Percentiles rank a stretch among this genome's conserved stretches.
These are phyloP conservation scores for Rhagium mordax DNA, from an alignment of 2,888 invertebrate genomes.

Conservation along the genomic window DNA sequence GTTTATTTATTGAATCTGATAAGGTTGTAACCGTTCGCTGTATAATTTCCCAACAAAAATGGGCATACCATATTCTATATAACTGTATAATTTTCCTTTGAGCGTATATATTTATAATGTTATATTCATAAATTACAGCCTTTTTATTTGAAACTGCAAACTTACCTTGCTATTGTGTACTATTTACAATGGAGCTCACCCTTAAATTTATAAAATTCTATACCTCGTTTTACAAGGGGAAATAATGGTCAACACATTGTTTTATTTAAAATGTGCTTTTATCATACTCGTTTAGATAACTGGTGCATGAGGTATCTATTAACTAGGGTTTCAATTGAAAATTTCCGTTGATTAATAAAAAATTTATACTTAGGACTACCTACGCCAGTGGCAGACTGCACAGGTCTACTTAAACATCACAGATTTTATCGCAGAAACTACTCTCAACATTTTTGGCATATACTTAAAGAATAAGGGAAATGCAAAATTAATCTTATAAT, in stretches of 20 bases:
- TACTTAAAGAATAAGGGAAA: too few relatives aligned
- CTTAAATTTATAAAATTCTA: conserved; percentile 39
- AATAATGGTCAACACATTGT: conserved; percentile 19
- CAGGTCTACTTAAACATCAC: too few relatives aligned
- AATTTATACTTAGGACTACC: too few relatives aligned
- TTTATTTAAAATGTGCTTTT: conserved; percentile 19
- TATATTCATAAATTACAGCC: conserved; percentile 44
- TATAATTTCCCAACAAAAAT: conserved; percentile 40
- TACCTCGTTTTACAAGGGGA: conserved; percentile 12
- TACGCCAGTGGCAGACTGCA: too few relatives aligned
- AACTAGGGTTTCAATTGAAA: conserved; percentile 13
- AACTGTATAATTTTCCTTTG: conserved; percentile 41
- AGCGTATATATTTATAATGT: conserved; percentile 38
- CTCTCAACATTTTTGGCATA: too few relatives aligned
- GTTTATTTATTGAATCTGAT: conserved; percentile 41
- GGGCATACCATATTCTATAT: conserved; percentile 26
- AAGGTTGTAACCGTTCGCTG: conserved; percentile 25
- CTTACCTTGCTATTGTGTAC: conserved; percentile 38
- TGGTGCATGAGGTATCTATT: background rate
- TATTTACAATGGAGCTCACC: conserved; percentile 34
- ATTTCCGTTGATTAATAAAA: background rate
- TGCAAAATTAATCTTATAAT: too few relatives aligned
- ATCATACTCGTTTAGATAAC: conserved; percentile 9
- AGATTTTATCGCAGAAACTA: too few relatives aligned
- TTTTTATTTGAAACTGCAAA: conserved; percentile 45